Evolutionary conservation across 2,113 vertebrate genomes (phyloP), one percentile per base, ranked within the genome.

Genomic region (Callocephalon fimbriatum): DNA sequence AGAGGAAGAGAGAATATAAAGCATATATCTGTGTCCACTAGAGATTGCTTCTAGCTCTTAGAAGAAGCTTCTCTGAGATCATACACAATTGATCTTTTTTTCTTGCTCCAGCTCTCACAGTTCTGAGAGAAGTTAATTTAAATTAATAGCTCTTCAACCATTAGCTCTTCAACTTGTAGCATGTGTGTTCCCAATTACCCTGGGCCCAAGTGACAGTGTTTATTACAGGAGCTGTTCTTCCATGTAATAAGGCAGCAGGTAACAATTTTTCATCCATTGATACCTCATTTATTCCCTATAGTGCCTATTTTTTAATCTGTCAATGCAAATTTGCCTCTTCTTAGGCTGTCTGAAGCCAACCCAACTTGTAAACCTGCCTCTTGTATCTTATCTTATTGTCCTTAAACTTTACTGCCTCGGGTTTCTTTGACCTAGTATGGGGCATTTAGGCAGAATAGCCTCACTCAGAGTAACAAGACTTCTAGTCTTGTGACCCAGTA

Each of bases 151-250:
- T 38, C 38, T 38, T 38, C 38, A 38, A 38, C 38, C 1, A 0
- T 31, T 15, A n/a, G n/a, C 51, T 47, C 40, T 51, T 81, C 44
- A 65, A 20, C 63, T 38, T 38, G 5, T 27, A 73, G 17, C 32
- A 42, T 0, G 35, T 1, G 0, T 3, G 2, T 58, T 61, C 18
- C 31, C 4, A 0, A 0, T 37, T 83, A 76, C 48, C 23, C 37
- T 51, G 26, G 12, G 29, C 9, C 19, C 32, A 12, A 11, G 23
- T 21, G 45, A 32, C 54, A 47, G 9, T 2, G 17, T 65, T 86
- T 68, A 45, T 86, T 72, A 12, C 29, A 61, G 78, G 47, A 74
- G 16, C 25, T 58, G 70, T 45, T 38, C 10, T 17, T 50, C 19
- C 7, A 0, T 48, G 9, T 66, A 37, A 74, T 11, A 26, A 10